Conservation (phyloP, 2,888 invertebrate species). For the Pocota personata region DNA sequence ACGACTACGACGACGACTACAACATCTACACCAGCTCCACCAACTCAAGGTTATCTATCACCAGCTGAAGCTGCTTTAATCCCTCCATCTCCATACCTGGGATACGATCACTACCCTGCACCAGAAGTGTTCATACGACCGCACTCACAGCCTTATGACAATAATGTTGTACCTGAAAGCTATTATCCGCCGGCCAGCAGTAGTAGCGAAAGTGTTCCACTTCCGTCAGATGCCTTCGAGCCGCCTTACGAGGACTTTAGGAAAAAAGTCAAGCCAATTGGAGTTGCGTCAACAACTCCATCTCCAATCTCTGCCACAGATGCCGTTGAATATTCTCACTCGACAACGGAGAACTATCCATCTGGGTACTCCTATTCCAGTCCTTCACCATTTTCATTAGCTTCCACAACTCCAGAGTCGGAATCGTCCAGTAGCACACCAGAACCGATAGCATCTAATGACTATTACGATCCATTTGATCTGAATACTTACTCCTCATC, state of each 20-base stretch:
- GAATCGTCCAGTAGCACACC: conserved; percentile 76
- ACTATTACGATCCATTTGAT: conserved; percentile 54
- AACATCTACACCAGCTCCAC: conserved; percentile 71
- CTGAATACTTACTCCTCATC: conserved; percentile 45
- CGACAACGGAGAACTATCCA: conserved; percentile 54
- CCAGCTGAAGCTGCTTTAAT: conserved; percentile 80
- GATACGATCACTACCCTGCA: conserved; percentile 81
- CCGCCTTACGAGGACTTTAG: conserved; percentile 77
- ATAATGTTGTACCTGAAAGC: conserved; percentile 67
- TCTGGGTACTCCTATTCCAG: conserved; percentile 76
- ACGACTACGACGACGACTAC: conserved; percentile 75
- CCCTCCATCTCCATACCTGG: conserved; percentile 81
- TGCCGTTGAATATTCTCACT: conserved; percentile 61
- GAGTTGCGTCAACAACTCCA: conserved; percentile 77
- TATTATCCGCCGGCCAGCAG: conserved; percentile 58
- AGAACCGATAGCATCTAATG: conserved; percentile 75
- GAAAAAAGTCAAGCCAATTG: conserved; percentile 78
- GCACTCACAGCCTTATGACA: conserved; percentile 78
- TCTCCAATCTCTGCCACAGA: conserved; percentile 77
- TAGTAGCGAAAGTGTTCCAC: conserved; percentile 74
- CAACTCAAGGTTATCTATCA: conserved; percentile 78
- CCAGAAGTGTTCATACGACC: conserved; percentile 78
- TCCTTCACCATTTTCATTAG: conserved; percentile 78
- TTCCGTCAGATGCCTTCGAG: conserved; percentile 75
- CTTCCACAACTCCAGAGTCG: conserved; percentile 80